Evolutionary conservation across 2,888 invertebrate species (phyloP).

Genomic region (Gasteruption jaculator): DNA sequence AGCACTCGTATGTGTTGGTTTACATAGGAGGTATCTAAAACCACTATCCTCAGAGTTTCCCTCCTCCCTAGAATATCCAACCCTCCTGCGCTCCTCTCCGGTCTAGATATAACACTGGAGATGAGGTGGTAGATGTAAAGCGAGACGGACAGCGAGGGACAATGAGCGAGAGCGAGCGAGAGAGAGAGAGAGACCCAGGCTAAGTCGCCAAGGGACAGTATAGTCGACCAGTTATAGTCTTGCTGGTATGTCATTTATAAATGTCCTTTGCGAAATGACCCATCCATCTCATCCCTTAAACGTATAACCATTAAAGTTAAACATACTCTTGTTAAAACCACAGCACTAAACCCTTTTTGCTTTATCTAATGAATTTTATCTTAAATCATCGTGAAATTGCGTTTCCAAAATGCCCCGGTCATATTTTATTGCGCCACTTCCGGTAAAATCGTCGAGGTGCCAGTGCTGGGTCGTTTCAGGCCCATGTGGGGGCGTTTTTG

Average conservation of each 20-base stretch:
- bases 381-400: too few relatives aligned
- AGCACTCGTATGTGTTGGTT: constrained; percentile 23
- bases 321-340: too few relatives aligned
- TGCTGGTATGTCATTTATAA: constrained; percentile 49
- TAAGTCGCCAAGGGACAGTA: constrained; percentile 26
- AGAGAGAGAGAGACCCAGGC: constrained; percentile 28
- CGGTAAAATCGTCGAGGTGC: too few relatives aligned
- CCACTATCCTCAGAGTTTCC: constrained; percentile 45
- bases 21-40: constrained; percentile 33
- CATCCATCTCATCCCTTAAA: constrained; percentile 49
- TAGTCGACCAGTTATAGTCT: constrained; percentile 40
- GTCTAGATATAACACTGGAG: too few relatives aligned
- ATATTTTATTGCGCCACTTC: too few relatives aligned
- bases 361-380: too few relatives aligned
- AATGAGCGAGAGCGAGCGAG: constrained; percentile 25
- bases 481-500: too few relatives aligned
- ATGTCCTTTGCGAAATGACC: constrained; percentile 48
- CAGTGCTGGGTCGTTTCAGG: too few relatives aligned
- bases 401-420: too few relatives aligned
- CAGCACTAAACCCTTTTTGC: too few relatives aligned
- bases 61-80: constrained; percentile 21
- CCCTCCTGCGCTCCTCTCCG: constrained; percentile 1
- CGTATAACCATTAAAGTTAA: constrained; percentile 48
- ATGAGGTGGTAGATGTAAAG: too few relatives aligned
- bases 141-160: constrained; percentile 2